These are phyloP conservation scores for Bombycilla garrulus DNA, from an alignment of 2,113 vertebrate genomes.

Conservation along the genomic window DNA sequence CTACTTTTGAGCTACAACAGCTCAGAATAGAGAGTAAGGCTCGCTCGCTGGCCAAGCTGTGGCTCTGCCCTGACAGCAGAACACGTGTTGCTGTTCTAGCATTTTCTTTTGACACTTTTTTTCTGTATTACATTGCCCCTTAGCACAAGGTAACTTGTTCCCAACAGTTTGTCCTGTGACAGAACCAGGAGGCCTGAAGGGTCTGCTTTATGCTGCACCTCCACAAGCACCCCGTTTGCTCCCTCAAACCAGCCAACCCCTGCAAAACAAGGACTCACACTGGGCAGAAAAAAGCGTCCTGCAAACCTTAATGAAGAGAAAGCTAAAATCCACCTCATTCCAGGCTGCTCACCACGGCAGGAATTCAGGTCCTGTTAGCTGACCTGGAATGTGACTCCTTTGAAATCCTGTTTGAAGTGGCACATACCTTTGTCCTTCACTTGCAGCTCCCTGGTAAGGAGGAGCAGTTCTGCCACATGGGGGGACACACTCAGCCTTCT, in stretches of 20 bases:
- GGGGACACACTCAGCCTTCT: background rate
- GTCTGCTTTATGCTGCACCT: background rate
- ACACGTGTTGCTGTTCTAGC: fast-evolving
- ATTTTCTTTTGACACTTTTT: background rate
- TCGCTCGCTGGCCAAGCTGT: background rate
- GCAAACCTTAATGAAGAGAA: background rate
- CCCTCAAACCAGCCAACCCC: background rate
- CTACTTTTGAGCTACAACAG: background rate
- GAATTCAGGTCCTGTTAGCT: background rate
- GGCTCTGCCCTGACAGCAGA: background rate
- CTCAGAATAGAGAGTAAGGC: background rate
- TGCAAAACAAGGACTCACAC: background rate
- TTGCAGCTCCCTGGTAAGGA: constrained; percentile 7
- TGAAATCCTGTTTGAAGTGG: background rate
- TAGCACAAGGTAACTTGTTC: background rate
- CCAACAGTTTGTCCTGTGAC: background rate
- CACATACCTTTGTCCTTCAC: constrained; percentile 58
- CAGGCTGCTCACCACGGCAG: background rate
- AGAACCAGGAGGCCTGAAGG: background rate
- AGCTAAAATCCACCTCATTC: background rate
- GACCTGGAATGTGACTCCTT: background rate
- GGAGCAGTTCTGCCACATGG: constrained; percentile 38
- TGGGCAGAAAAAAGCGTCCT: background rate
- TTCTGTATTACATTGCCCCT: background rate
- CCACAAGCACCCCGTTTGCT: background rate